Percentiles rank a stretch among this genome's conserved stretches.
Conservation (phyloP, 2,888 invertebrate genomes). For the Sepioteuthis lessoniana region DNA sequence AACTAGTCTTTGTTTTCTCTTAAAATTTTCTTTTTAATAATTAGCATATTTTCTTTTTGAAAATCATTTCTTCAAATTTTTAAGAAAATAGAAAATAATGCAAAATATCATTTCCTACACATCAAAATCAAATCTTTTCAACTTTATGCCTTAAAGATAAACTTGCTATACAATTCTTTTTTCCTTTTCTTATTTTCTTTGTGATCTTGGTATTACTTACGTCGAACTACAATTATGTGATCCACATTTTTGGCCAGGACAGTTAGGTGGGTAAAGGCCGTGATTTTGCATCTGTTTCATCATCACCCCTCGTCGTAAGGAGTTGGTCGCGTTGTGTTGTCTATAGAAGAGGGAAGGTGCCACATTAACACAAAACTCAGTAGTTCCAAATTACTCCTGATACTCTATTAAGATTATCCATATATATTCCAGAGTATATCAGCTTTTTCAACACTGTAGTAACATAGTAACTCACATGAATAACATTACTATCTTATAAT, state of each 20-base stretch:
- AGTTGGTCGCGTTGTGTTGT: constrained; percentile 33
- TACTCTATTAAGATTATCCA: neutral
- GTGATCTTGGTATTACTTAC: neutral
- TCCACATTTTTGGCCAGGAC: neutral
- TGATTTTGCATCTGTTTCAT: constrained; percentile 33
- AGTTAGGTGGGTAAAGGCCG: constrained; percentile 17
- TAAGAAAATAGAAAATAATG: neutral
- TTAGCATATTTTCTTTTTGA: no score
- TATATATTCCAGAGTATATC: neutral
- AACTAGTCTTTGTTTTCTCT: no score
- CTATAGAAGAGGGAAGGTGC: neutral
- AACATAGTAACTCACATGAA: neutral
- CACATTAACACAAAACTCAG: constrained; percentile 17
- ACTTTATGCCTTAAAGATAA: neutral
- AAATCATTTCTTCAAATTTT: no score
- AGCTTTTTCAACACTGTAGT: neutral
- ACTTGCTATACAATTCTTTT: neutral
- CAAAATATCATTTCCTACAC: neutral
- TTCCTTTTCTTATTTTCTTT: neutral
- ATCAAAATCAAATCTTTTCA: neutral
- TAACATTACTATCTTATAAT: neutral
- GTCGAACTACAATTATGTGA: constrained; percentile 16
- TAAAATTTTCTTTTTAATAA: no score
- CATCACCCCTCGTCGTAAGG: constrained; percentile 33
- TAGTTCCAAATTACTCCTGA: neutral